Evolutionary conservation across 64 coral and sea anemone species (phyloP), one percentile per base, ranked within the genome.

Genomic region (Pachyseris speciosa): DNA sequence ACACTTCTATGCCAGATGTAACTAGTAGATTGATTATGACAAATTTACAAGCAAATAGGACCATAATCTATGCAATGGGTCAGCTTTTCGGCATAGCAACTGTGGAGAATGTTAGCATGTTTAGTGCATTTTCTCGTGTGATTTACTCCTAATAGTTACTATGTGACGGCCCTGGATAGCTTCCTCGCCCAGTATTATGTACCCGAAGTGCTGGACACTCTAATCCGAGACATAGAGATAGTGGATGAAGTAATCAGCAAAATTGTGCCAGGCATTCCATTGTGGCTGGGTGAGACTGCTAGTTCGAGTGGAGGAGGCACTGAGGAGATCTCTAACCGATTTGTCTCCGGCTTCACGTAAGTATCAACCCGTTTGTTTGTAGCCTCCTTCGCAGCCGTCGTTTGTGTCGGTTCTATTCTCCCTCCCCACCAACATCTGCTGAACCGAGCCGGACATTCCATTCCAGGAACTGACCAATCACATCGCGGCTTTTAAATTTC

Each of bases 221-320:
- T 96, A 19, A 52, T 85, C 31, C 39, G 15, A n/a, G 83, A 93
- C 37, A 52, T 96, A 39, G 37, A 93, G 2, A 34, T 17, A 8
- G 38, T 88, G 5, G 44, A 61, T 37, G 44, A 40, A 24, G 66
- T 89, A 28, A 30, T 89, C 2, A 75, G 41, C 24, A 40, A 83
- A 67, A 24, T 49, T 49, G 94, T 90, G 32, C 85, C 90, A 15
- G 74, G 38, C 51, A 68, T 68, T 69, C 77, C 69, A 20, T 86
- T 60, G 7, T 96, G 94, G 94, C 53, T 96, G 26, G 94, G 94
- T 37, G 94, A 96, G 58, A 96, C 94, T 68, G 90, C 84, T 15
- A 77, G 83, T 44, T 90, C 85, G 22, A 75, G 84, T 53, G 94
- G 94, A 22, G 94, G 94, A 84, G 94, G 94, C 5, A 90, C 78